Conservation (phyloP, 1,140 invertebrate species). For the Diachasma alloeum region DNA sequence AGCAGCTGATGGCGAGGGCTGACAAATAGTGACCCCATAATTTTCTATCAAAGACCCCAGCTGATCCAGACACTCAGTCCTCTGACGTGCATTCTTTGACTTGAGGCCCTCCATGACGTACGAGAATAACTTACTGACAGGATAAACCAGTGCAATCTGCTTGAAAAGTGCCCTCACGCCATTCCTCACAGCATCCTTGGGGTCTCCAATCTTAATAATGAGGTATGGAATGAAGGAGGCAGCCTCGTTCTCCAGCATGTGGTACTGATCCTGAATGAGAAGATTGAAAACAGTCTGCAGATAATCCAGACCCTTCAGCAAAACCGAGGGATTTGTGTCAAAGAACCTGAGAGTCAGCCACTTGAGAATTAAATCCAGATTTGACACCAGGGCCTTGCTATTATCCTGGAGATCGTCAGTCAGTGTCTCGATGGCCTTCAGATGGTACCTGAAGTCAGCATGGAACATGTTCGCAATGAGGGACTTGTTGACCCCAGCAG, state of each 20-base stretch:
- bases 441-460: constrained; percentile 94
- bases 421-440: constrained; percentile 93
- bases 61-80: constrained; percentile 94
- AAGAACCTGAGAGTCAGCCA: constrained; percentile 97
- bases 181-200: constrained; percentile 92
- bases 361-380: constrained; percentile 94
- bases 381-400: constrained; percentile 82
- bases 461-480: constrained; percentile 93
- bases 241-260: constrained; percentile 89
- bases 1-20: constrained; percentile 77
- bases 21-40: constrained; percentile 86
- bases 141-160: constrained; percentile 85
- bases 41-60: constrained; percentile 86
- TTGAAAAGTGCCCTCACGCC: constrained; percentile 87
- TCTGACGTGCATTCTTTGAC: constrained; percentile 95
- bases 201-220: constrained; percentile 93
- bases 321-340: constrained; percentile 97
- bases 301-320: constrained; percentile 94
- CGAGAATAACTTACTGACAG: constrained; percentile 88
- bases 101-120: constrained; percentile 95
- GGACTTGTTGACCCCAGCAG: constrained; percentile 85
- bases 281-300: constrained; percentile 82
- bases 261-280: constrained; percentile 83
- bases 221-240: constrained; percentile 94
- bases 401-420: constrained; percentile 83